Evolutionary conservation across 2,888 invertebrate genomes (phyloP).

Genomic region (Limenitis camilla): DNA sequence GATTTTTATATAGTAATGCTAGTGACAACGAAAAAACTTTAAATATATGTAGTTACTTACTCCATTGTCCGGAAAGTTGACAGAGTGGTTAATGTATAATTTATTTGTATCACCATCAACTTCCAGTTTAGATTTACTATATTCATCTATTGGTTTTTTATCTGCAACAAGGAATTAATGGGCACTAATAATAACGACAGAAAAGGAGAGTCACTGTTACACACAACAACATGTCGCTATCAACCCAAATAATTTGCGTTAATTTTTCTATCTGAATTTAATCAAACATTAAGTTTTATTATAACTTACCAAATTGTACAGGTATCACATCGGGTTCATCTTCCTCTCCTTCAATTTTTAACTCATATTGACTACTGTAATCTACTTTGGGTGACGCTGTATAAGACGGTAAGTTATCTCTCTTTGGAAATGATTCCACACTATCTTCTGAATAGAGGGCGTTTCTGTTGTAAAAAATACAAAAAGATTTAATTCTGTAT

Average conservation of each 20-base stretch:
- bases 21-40: background rate
- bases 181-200: no score
- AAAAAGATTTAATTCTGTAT: no score
- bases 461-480: no score
- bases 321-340: conserved; percentile 91
- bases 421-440: conserved; percentile 55
- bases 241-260: no score
- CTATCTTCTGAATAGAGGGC: conserved; percentile 57
- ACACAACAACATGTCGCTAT: no score
- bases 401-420: conserved; percentile 57
- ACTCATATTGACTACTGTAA: conserved; percentile 69
- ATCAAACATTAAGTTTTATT: background rate
- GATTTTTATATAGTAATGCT: background rate
- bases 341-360: conserved; percentile 72
- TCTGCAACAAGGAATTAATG: conserved; percentile 37
- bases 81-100: conserved; percentile 39
- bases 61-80: conserved; percentile 38
- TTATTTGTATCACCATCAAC: conserved; percentile 39
- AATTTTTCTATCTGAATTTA: no score
- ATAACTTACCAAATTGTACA: conserved; percentile 86
- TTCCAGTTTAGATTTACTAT: conserved; percentile 37
- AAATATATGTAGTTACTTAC: conserved; percentile 46
- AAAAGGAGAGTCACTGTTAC: no score
- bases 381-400: conserved; percentile 56
- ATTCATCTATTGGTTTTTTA: conserved; percentile 49